Conservation (phyloP, 2,113 vertebrate species). For the Odobenus rosmarus region DNA sequence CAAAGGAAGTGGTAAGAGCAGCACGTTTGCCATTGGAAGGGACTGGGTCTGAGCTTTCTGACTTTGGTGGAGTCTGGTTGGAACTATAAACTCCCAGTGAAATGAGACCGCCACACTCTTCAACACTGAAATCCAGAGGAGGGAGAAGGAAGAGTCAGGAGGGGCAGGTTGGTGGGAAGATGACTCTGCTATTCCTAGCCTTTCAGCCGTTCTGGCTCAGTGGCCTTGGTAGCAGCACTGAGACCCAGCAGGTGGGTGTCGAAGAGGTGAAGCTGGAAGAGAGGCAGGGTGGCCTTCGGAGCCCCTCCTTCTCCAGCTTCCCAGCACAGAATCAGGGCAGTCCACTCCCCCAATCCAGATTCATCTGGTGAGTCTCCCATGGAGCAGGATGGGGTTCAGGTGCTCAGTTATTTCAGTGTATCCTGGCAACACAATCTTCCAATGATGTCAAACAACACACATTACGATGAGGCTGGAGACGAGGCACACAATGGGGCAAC, state of each 20-base stretch:
- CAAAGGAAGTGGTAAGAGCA: background rate
- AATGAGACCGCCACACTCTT: conserved; percentile 19
- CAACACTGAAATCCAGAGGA: background rate
- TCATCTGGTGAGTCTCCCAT: background rate
- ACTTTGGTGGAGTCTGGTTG: conserved; percentile 29
- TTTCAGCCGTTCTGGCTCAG: background rate
- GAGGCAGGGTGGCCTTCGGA: conserved; percentile 81
- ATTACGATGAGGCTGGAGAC: background rate
- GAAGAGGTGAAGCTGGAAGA: conserved; percentile 88
- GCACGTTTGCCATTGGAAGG: conserved; percentile 8
- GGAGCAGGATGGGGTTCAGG: background rate
- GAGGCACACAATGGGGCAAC: accelerated
- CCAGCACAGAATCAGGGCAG: background rate
- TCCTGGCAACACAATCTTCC: conserved; percentile 44
- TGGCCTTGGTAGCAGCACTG: conserved; percentile 17
- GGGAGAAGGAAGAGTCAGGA: background rate
- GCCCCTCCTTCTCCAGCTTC: background rate
- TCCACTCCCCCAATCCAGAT: background rate
- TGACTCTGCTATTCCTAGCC: conserved; percentile 49
- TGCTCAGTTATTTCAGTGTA: background rate
- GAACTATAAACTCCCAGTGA: conserved; percentile 47
- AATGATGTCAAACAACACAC: background rate
- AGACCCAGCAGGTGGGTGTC: conserved; percentile 55
- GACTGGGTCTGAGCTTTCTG: conserved; percentile 66
- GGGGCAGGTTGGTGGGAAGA: conserved; percentile 8